A percentile compares a stretch with the other conserved stretches of the same genome.
These are phyloP conservation scores for Rhinogobius similis DNA, from an alignment of 2,113 vertebrate species.

Conservation along the genomic window DNA sequence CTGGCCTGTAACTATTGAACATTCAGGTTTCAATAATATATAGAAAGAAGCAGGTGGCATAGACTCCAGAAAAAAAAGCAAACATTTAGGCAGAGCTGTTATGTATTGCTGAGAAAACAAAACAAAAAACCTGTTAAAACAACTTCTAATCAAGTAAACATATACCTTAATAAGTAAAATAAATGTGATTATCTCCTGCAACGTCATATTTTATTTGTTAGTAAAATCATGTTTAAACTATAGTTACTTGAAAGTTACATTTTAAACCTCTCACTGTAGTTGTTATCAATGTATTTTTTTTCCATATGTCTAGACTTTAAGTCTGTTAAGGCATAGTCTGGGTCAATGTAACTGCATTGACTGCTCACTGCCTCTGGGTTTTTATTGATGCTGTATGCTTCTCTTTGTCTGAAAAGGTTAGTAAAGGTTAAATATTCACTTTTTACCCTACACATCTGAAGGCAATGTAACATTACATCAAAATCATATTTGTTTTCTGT, in stretches of 20 bases:
- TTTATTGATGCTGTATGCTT: background rate
- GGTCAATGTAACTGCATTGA: background rate
- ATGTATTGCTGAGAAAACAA: no score
- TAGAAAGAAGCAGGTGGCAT: no score
- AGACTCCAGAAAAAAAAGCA: no score
- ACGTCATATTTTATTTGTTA: no score
- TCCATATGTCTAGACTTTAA: constrained; percentile 7
- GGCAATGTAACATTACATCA: background rate
- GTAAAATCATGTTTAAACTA: no score
- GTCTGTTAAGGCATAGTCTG: background rate
- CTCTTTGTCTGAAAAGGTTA: background rate
- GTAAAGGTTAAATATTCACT: background rate
- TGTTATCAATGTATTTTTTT: background rate
- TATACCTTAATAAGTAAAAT: no score
- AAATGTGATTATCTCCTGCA: no score
- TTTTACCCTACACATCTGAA: background rate
- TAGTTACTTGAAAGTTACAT: background rate
- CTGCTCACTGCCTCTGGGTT: background rate
- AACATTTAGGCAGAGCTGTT: no score
- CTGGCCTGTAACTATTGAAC: no score
- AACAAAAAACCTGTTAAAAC: no score
- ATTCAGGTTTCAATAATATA: no score
- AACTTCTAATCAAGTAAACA: no score
- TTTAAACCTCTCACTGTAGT: background rate
- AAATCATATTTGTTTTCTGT: background rate